These are phyloP conservation scores for Prunella fulvescens DNA, from an alignment of 2,113 vertebrate genomes.

Conservation along the genomic window DNA sequence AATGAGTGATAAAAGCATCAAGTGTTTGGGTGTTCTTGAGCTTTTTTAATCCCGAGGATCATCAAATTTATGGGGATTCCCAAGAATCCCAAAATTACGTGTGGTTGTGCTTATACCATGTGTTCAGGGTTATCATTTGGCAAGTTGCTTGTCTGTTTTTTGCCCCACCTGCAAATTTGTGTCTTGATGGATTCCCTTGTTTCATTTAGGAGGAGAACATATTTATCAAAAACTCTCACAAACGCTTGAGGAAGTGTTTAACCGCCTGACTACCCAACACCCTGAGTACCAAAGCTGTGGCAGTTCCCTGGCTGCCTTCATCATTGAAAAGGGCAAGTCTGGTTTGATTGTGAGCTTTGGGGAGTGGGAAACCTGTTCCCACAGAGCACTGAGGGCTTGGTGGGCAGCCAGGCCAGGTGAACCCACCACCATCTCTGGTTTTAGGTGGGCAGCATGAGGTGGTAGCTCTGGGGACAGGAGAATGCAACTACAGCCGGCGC, in stretches of 20 bases:
- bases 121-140: background rate
- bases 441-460: conserved; percentile 78
- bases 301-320: conserved; percentile 87
- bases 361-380: background rate
- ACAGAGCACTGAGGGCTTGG: background rate
- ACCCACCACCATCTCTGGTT: accelerated
- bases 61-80: too few relatives aligned
- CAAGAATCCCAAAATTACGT: accelerated
- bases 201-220: conserved; percentile 68
- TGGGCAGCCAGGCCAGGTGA: background rate
- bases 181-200: background rate
- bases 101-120: background rate
- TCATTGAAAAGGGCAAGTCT: conserved; percentile 84
- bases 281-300: conserved; percentile 78
- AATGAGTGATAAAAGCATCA: background rate
- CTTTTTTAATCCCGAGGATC: background rate
- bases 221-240: conserved; percentile 72
- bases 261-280: conserved; percentile 70
- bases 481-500: conserved; percentile 77
- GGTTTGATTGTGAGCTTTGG: background rate
- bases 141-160: background rate
- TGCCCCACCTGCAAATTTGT: accelerated
- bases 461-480: conserved; percentile 89
- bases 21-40: background rate
- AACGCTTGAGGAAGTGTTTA: conserved; percentile 76